These are phyloP conservation scores for Philonicus albiceps DNA, from an alignment of 2,888 invertebrate genomes.

Conservation along the genomic window DNA sequence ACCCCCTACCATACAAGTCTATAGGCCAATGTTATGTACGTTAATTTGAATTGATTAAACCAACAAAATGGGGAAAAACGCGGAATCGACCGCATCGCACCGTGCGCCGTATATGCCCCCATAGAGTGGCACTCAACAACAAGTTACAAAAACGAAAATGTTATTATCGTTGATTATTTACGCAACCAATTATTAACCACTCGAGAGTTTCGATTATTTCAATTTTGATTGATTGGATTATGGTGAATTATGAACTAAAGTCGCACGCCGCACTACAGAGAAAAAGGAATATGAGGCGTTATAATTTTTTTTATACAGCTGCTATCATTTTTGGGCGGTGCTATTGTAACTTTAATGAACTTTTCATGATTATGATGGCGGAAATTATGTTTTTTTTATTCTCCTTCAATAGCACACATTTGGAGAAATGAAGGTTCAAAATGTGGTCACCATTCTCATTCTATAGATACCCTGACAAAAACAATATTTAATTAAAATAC, in stretches of 20 bases:
- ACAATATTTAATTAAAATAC: not conserved
- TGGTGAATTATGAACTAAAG: not conserved
- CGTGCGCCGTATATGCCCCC: not conserved
- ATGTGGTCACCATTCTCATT: not conserved
- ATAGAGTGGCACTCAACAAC: constrained; percentile 19
- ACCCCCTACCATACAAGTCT: not conserved
- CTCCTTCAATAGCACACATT: not conserved
- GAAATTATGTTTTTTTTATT: not conserved
- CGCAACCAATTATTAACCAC: constrained; percentile 43
- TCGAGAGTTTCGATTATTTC: constrained; percentile 33
- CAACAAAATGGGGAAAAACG: constrained; percentile 24
- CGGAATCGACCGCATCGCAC: constrained; percentile 1
- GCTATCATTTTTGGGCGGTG: not conserved
- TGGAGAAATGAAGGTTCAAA: not conserved
- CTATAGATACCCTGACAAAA: not conserved
- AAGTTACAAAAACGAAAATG: constrained; percentile 32
- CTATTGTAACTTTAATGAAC: not conserved
- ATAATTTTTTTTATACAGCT: not conserved
- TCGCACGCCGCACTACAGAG: not conserved
- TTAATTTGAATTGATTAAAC: constrained; percentile 37
- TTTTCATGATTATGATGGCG: not conserved
- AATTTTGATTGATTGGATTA: constrained; percentile 1
- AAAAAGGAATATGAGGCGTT: not conserved
- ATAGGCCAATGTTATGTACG: not conserved
- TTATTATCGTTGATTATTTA: constrained; percentile 38